Percentiles rank a stretch among this genome's conserved stretches.
Evolutionary conservation across 2,113 vertebrate species (phyloP).

Genomic region (Talpa occidentalis): DNA sequence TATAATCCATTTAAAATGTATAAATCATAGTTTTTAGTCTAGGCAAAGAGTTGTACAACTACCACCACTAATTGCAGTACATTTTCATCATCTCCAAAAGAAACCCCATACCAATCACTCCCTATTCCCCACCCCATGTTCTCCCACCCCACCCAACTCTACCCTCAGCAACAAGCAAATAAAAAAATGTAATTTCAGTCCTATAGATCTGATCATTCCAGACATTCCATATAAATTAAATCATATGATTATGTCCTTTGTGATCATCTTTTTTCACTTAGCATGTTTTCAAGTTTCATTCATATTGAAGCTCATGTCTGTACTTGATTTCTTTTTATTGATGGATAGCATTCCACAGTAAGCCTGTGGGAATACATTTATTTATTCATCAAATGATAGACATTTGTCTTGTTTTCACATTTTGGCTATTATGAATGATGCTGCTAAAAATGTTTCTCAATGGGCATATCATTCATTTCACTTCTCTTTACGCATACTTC

Average conservation of each 20-base stretch:
- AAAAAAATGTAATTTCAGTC: background rate
- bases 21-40: background rate
- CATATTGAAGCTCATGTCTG: background rate
- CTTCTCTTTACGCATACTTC: conserved; percentile 1
- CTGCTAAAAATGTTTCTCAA: background rate
- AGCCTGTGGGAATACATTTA: background rate
- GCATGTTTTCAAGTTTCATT: background rate
- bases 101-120: background rate
- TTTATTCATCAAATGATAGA: background rate
- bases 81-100: background rate
- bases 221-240: background rate
- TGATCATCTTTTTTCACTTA: background rate
- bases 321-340: background rate
- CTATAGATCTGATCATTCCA: background rate
- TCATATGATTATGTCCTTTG: background rate
- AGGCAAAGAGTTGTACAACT: background rate
- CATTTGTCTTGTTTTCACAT: background rate
- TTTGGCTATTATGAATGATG: background rate
- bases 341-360: background rate
- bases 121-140: too few relatives aligned
- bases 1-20: background rate
- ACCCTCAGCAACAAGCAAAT: background rate
- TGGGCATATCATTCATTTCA: background rate
- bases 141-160: background rate
- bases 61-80: background rate